Evolutionary conservation across 2,797 vertebrate species (phyloP).

Genomic region (Coluber constrictor): DNA sequence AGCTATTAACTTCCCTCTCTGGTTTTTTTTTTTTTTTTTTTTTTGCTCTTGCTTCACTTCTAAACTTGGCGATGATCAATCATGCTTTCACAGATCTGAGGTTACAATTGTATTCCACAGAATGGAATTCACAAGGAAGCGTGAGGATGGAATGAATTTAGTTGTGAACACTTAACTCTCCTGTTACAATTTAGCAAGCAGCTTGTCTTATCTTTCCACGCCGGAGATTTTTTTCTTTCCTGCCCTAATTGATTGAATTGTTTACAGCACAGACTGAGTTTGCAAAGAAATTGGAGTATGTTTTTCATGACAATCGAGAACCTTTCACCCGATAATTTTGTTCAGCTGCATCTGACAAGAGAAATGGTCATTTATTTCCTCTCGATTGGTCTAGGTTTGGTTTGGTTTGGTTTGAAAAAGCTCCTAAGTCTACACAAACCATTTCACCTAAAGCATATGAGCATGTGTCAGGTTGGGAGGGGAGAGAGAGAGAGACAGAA

Average conservation of each 20-base stretch:
- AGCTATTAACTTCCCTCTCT: background rate
- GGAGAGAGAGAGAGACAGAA: background rate
- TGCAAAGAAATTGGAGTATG: constrained; percentile 26
- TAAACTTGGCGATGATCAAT: background rate
- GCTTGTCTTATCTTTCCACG: constrained; percentile 6
- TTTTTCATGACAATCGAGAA: constrained; percentile 50
- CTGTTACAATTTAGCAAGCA: background rate
- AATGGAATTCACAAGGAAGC: background rate
- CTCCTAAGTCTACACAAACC: background rate
- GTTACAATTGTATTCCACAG: background rate
- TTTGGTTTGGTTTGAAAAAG: constrained; percentile 10
- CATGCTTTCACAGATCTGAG: background rate
- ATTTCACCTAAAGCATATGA: background rate
- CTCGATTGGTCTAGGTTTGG: background rate
- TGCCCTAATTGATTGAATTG: constrained; percentile 30
- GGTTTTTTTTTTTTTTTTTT: background rate
- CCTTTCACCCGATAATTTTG: constrained; percentile 23
- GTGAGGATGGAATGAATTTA: background rate
- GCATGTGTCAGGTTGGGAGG: background rate
- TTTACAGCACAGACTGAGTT: constrained; percentile 34
- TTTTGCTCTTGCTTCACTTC: background rate
- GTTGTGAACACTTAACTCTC: background rate
- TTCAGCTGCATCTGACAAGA: constrained; percentile 13
- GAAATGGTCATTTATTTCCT: constrained; percentile 22
- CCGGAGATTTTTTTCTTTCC: constrained; percentile 1